These are phyloP conservation scores for Dinomys branickii DNA, from an alignment of 2,113 vertebrate genomes.

Conservation along the genomic window DNA sequence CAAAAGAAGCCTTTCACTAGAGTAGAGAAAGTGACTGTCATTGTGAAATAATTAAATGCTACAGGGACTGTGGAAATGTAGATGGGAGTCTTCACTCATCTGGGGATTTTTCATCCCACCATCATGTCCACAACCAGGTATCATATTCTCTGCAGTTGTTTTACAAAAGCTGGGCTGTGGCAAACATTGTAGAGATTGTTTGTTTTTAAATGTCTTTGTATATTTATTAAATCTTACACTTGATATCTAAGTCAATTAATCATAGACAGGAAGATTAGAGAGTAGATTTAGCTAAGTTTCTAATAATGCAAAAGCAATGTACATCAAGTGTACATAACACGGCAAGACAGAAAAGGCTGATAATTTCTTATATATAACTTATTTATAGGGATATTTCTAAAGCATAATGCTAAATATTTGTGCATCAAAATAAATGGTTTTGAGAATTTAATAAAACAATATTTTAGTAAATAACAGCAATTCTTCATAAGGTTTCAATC, in stretches of 20 bases:
- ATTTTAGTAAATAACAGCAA: slow-evolving; percentile 65
- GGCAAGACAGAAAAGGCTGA: slow-evolving; percentile 86
- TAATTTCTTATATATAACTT: slow-evolving; percentile 91
- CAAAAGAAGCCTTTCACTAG: neutral
- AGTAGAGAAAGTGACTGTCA: neutral
- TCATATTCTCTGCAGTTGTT: neutral
- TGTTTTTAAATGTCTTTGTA: slow-evolving; percentile 76
- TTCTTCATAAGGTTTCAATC: slow-evolving; percentile 57
- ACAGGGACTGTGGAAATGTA: neutral
- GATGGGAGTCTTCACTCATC: neutral
- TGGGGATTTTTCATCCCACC: neutral
- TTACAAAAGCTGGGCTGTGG: neutral
- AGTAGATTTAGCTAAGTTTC: slow-evolving; percentile 89
- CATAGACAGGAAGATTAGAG: slow-evolving; percentile 85
- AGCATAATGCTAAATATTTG: slow-evolving; percentile 79
- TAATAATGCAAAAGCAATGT: slow-evolving; percentile 89
- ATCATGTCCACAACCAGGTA: neutral
- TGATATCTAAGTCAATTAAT: slow-evolving; percentile 88
- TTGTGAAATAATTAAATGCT: neutral
- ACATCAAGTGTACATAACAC: slow-evolving; percentile 87
- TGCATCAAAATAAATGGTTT: slow-evolving; percentile 78
- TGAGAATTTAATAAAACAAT: slow-evolving; percentile 78
- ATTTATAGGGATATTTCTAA: slow-evolving; percentile 86
- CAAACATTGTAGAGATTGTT: neutral
- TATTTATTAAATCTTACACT: slow-evolving; percentile 86